Evolutionary conservation across 1,140 invertebrate species (phyloP).

Genomic region (Drosophila elegans): DNA sequence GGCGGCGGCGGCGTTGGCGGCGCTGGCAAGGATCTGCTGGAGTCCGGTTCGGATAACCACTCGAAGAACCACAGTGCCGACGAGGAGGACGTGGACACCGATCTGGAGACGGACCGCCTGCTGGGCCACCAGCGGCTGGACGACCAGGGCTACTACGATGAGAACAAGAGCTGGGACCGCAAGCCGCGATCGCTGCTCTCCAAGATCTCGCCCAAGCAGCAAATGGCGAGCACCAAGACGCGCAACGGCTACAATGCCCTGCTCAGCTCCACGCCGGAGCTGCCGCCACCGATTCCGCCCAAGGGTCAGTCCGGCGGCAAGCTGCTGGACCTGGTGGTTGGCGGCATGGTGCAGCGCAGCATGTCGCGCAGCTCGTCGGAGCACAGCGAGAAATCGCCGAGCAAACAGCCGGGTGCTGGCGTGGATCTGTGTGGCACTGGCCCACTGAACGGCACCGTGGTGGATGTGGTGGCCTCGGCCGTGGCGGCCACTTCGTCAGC

Average conservation of each 20-base stretch:
- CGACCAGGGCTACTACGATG: slow-evolving; percentile 95
- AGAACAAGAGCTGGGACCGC: slow-evolving; percentile 88
- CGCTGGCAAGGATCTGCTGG: slow-evolving; percentile 57
- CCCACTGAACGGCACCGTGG: slow-evolving; percentile 20
- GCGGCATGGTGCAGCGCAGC: slow-evolving; percentile 59
- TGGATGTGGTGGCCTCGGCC: slow-evolving; percentile 61
- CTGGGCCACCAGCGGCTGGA: slow-evolving; percentile 95
- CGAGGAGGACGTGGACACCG: slow-evolving; percentile 93
- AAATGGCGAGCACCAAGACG: slow-evolving; percentile 79
- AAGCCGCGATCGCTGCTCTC: slow-evolving; percentile 77
- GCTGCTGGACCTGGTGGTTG: slow-evolving; percentile 61
- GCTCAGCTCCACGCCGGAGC: slow-evolving; percentile 77
- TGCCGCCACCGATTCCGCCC: slow-evolving; percentile 72
- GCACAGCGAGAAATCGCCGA: slow-evolving; percentile 78
- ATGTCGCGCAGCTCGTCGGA: slow-evolving; percentile 74
- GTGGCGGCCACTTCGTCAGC: slow-evolving; percentile 36
- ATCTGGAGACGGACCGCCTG: slow-evolving; percentile 94
- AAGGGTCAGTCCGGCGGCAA: slow-evolving; percentile 57
- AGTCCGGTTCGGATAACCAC: slow-evolving; percentile 72
- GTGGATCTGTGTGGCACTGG: slow-evolving; percentile 5
- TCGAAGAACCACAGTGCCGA: slow-evolving; percentile 81
- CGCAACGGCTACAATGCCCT: slow-evolving; percentile 82
- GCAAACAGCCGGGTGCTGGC: slow-evolving; percentile 40
- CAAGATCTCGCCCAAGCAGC: slow-evolving; percentile 82
- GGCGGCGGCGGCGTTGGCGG: slow-evolving; percentile 43